Conservation (phyloP, 2,797 vertebrate genomes). For the Eulemur coronatus region DNA sequence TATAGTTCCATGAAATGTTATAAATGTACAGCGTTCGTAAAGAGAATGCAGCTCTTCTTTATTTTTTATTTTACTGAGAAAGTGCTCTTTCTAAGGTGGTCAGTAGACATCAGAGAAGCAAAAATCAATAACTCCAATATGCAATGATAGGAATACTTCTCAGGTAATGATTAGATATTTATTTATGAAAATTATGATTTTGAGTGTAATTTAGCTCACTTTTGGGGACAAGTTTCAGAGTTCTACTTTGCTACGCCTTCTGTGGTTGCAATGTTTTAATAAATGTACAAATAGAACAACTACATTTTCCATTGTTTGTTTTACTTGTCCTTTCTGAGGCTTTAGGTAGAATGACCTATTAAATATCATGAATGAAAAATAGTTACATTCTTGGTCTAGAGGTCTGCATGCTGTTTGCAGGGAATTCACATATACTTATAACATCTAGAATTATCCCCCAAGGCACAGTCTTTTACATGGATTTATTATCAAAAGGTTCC, state of each 20-base stretch:
- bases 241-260: not conserved
- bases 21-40: not conserved
- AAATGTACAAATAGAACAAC: not conserved
- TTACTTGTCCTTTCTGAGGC: slow-evolving; percentile 36
- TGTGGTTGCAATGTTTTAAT: not conserved
- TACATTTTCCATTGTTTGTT: slow-evolving; percentile 21
- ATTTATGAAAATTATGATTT: not conserved
- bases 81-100: not conserved
- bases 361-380: slow-evolving; percentile 65
- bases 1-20: not conserved
- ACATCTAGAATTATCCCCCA: slow-evolving; percentile 61
- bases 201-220: not conserved
- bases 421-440: slow-evolving; percentile 63
- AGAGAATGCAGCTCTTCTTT: not conserved
- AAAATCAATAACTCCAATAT: not conserved
- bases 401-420: slow-evolving; percentile 27
- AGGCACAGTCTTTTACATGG: slow-evolving; percentile 55
- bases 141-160: not conserved
- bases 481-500: slow-evolving; percentile 72
- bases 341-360: slow-evolving; percentile 63
- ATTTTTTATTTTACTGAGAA: slow-evolving; percentile 20
- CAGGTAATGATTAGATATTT: not conserved
- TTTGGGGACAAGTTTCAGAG: not conserved
- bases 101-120: not conserved
- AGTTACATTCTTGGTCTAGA: slow-evolving; percentile 43